Evolutionary conservation across 1,140 invertebrate species (phyloP).

Genomic region (Nasonia vitripennis): DNA sequence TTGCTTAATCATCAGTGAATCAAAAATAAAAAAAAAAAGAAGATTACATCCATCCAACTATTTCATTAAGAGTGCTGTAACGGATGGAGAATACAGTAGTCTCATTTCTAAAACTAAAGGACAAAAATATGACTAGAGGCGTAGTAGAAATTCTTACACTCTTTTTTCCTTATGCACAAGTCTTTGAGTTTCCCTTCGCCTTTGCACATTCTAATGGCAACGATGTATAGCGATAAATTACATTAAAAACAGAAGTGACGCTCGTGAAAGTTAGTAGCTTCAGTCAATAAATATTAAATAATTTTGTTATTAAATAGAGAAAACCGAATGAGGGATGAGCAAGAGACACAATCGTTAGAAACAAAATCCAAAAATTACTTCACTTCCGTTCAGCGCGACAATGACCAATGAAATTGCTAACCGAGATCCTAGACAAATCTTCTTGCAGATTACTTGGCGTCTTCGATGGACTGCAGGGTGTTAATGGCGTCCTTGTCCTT

Average conservation of each 20-base stretch:
- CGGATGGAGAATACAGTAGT: slow-evolving; percentile 43
- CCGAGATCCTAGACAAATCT: slow-evolving; percentile 23
- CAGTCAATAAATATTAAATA: background rate
- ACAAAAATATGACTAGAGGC: slow-evolving; percentile 61
- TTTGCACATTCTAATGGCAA: slow-evolving; percentile 52
- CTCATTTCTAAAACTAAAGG: slow-evolving; percentile 56
- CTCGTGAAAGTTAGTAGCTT: background rate
- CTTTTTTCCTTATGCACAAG: background rate
- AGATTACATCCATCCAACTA: slow-evolving; percentile 9
- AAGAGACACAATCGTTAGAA: background rate
- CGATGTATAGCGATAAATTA: slow-evolving; percentile 46
- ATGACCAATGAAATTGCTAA: slow-evolving; percentile 36
- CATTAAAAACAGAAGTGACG: slow-evolving; percentile 33
- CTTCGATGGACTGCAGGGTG: slow-evolving; percentile 58
- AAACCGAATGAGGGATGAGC: background rate
- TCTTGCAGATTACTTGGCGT: slow-evolving; percentile 41
- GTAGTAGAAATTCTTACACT: slow-evolving; percentile 35
- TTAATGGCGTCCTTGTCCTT: slow-evolving; percentile 64
- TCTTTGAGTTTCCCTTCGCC: slow-evolving; percentile 28
- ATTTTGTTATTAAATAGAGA: background rate
- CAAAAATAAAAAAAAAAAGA: background rate
- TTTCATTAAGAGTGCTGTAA: slow-evolving; percentile 24
- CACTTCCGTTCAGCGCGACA: slow-evolving; percentile 17
- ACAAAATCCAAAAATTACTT: background rate
- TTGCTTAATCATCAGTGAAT: background rate